Evolutionary conservation across 2,113 vertebrate genomes (phyloP).

Genomic region (Sminthopsis crassicaudata): DNA sequence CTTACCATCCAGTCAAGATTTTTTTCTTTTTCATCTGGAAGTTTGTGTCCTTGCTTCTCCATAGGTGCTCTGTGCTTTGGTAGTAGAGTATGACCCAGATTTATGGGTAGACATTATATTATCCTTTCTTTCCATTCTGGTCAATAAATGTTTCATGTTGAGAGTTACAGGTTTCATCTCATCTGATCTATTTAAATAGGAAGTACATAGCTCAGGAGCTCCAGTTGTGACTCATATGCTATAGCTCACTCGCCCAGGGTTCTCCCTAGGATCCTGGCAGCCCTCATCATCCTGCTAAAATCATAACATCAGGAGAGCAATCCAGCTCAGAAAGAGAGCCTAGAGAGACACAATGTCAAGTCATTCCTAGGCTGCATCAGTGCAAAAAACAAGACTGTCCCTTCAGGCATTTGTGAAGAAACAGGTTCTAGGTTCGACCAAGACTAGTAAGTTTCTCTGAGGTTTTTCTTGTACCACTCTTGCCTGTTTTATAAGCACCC

Average conservation of each 20-base stretch:
- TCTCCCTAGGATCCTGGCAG: not conserved
- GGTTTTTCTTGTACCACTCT: not conserved
- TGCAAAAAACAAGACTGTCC: not conserved
- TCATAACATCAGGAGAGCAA: not conserved
- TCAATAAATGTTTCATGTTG: not conserved
- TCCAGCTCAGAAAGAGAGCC: not conserved
- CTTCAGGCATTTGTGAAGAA: not conserved
- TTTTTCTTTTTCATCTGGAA: not conserved
- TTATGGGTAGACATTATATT: not conserved
- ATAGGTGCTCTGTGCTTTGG: not conserved
- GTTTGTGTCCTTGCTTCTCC: not conserved
- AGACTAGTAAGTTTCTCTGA: not conserved
- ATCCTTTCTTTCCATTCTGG: not conserved
- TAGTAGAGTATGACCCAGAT: not conserved
- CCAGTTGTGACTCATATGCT: not conserved
- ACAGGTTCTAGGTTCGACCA: not conserved
- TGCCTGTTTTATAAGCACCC: not conserved
- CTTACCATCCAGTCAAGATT: not conserved
- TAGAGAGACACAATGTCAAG: not conserved
- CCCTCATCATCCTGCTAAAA: not conserved
- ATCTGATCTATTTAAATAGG: not conserved
- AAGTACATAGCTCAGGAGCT: not conserved
- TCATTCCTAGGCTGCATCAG: not conserved
- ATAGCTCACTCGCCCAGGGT: not conserved
- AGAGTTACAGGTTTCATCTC: not conserved